Conservation (phyloP, 2,888 invertebrate genomes). For the Archaeoteleia sp. region DNA sequence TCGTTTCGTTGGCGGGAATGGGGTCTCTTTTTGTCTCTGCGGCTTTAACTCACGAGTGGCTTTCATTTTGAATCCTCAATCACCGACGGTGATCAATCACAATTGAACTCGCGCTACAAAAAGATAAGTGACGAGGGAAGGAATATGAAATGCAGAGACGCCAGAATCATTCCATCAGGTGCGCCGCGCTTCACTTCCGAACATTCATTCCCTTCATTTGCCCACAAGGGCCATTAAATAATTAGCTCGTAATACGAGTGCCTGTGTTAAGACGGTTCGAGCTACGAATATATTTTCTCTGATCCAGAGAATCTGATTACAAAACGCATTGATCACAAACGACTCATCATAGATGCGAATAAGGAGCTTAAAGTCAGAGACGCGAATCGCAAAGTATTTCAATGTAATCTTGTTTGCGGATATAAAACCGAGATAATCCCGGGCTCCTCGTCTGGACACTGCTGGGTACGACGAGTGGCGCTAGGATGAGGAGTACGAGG, state of each 20-base stretch:
- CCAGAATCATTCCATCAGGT: conserved; percentile 11
- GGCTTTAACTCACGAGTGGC: conserved; percentile 58
- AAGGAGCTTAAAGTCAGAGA: conserved; percentile 53
- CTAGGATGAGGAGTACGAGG: conserved; percentile 44
- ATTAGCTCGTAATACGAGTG: background rate
- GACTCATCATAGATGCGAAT: conserved; percentile 43
- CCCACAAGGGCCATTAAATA: background rate
- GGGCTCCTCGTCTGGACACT: conserved; percentile 63
- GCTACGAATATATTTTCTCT: background rate
- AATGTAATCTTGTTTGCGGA: conserved; percentile 72
- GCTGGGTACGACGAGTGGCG: conserved; percentile 46
- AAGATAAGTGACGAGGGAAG: conserved; percentile 31
- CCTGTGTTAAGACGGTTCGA: too few relatives aligned
- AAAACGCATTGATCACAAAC: conserved; percentile 1
- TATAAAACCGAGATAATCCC: conserved; percentile 70
- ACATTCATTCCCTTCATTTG: background rate
- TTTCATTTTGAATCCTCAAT: conserved; percentile 72
- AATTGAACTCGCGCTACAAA: conserved; percentile 27
- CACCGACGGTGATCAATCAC: conserved; percentile 65
- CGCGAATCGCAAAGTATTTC: conserved; percentile 63
- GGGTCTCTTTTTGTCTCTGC: conserved; percentile 68
- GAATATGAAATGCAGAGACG: conserved; percentile 8
- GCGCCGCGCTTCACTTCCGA: conserved; percentile 17
- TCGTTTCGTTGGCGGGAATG: conserved; percentile 53
- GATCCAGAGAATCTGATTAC: background rate